Percentiles rank a stretch among this genome's conserved stretches.
Evolutionary conservation across 2,797 vertebrate species (phyloP).

Genomic region (Myripristis murdjan): DNA sequence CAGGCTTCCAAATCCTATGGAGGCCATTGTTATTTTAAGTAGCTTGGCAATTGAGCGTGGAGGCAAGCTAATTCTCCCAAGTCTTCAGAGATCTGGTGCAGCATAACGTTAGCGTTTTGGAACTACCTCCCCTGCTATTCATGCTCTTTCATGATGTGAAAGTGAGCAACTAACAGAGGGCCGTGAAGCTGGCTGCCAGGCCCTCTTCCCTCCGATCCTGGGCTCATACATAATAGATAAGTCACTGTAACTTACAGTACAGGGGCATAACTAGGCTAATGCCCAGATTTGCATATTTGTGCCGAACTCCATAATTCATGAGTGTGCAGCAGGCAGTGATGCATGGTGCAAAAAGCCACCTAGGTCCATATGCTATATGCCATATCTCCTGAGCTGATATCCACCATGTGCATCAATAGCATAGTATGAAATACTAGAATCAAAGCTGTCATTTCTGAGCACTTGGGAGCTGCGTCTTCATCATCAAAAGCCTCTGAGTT

Average conservation of each 20-base stretch:
- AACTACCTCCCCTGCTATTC: constrained; percentile 63
- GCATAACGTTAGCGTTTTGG: constrained; percentile 57
- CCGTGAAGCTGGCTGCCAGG: constrained; percentile 66
- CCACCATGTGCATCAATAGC: constrained; percentile 33
- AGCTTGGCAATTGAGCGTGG: constrained; percentile 77
- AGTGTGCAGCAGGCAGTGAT: constrained; percentile 58
- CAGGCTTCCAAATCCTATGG: constrained; percentile 78
- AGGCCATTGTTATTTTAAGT: constrained; percentile 84
- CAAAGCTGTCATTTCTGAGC: constrained; percentile 38
- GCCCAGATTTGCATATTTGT: constrained; percentile 85
- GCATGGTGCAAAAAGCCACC: constrained; percentile 57
- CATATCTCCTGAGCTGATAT: constrained; percentile 39
- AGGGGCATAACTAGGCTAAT: constrained; percentile 85
- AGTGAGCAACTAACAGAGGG: constrained; percentile 58
- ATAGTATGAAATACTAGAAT: constrained; percentile 35
- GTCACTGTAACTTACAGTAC: constrained; percentile 82
- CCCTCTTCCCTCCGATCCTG: constrained; percentile 70
- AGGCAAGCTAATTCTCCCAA: constrained; percentile 70
- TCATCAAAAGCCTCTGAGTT: constrained; percentile 64
- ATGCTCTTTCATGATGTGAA: constrained; percentile 68
- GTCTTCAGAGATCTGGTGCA: constrained; percentile 66
- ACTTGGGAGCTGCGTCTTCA: constrained; percentile 44
- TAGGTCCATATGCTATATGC: constrained; percentile 60
- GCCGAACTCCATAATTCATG: constrained; percentile 84
- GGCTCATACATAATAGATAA: constrained; percentile 85